Base-by-base conservation (phyloP, 2,888 invertebrate species). In the Steromphala cineraria region DNA sequence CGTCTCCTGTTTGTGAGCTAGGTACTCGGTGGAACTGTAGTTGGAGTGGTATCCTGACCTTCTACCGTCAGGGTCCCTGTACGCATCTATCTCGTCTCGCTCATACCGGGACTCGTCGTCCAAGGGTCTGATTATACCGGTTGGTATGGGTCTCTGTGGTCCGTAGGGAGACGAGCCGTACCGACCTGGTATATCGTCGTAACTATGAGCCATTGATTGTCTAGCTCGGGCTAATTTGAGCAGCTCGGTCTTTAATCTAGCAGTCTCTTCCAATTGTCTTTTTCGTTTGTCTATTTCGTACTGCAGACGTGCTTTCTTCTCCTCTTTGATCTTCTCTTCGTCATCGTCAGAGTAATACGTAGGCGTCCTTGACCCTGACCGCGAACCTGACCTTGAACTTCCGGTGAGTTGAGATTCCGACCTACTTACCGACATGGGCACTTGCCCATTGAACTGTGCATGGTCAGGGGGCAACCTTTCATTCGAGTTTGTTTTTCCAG, bases 211-310 rank as follows among this genome's bases (percentile, higher is more conserved):
- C 82, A 90, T 86, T 75, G 88, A 88, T 75, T 90, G 89, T 36
- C 88, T 87, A 13, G 88, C 86, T 75, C 89, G 87, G 2, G 89
- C 86, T 75, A 91, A 82, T 82, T 94, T 93, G 74, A 94, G 89
- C 21, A 95, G 91, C 87, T 95, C 95, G 75, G 94, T 94, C 82
- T 88, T 86, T 53, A 95, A 91, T 10, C 94, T 93, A n/a, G 94
- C 94, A 82, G 95, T 94, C 85, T 95, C 95, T 86, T 95, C 95
- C 81, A 95, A 94, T 87, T 95, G 95, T 86, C 94, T 94, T 67
- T 95, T 94, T n/a, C 95, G 92, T 78, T 95, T 93, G 15, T 95
- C 95, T 82, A 96, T 95, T 90, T 95, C 95, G 67, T 94, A 94
- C 86, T 95, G 95, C 81, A 95, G 94, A 85, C 95, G 94, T 55